Conservation (phyloP, 1,140 invertebrate species). For the Paralvinella palmiformis region DNA sequence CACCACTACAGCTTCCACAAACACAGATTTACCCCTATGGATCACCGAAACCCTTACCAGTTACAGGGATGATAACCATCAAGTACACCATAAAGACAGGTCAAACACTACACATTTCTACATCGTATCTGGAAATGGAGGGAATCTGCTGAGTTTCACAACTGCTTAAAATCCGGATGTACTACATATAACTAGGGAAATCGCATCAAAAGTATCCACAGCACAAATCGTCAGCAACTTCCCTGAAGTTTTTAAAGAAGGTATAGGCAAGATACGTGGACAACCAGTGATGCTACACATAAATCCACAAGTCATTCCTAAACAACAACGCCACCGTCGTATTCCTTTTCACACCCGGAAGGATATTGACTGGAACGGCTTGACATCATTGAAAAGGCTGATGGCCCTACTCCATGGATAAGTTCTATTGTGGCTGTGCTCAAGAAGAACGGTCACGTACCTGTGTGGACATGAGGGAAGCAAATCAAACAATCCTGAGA, state of each 20-base stretch:
- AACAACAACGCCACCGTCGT: slow-evolving; percentile 19
- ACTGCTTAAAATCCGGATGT: neutral
- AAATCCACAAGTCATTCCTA: slow-evolving; percentile 23
- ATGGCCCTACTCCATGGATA: slow-evolving; percentile 31
- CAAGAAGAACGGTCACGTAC: slow-evolving; percentile 23
- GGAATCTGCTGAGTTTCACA: neutral
- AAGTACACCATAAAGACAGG: no score
- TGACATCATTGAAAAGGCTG: slow-evolving; percentile 31
- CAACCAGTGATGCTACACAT: slow-evolving; percentile 26
- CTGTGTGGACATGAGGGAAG: slow-evolving; percentile 22
- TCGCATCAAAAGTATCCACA: neutral
- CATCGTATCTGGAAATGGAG: no score
- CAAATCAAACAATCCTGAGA: slow-evolving; percentile 21
- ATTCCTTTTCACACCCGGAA: slow-evolving; percentile 25
- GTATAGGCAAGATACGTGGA: slow-evolving; percentile 27
- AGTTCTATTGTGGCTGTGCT: slow-evolving; percentile 27
- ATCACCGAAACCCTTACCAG: no score
- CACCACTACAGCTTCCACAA: no score
- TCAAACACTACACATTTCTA: no score
- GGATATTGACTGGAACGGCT: slow-evolving; percentile 22
- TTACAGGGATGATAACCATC: no score
- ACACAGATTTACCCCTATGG: no score
- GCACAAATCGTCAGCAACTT: no score
- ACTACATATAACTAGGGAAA: neutral
- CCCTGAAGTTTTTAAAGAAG: slow-evolving; percentile 3